These are phyloP conservation scores for Gymnoscopelus microlampas DNA, from an alignment of 2,797 vertebrate species.

Conservation along the genomic window DNA sequence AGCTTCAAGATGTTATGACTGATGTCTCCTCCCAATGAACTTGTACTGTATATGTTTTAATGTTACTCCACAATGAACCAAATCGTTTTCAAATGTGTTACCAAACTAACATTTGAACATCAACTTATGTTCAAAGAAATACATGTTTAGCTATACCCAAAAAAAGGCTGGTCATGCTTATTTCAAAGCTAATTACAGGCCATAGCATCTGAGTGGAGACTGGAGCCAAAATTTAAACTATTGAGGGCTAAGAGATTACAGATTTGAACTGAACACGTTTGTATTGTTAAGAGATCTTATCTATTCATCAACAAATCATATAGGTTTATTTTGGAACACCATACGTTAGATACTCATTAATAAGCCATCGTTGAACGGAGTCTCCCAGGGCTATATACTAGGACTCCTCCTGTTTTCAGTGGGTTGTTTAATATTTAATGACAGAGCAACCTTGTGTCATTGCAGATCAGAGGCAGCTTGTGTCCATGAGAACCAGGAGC, in stretches of 20 bases:
- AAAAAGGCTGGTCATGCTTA: not conserved
- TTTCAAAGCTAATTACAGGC: not conserved
- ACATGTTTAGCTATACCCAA: not conserved
- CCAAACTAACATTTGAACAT: no score
- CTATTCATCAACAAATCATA: not conserved
- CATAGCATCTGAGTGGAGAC: not conserved
- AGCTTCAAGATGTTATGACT: no score
- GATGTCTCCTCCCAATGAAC: no score
- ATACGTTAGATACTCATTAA: not conserved
- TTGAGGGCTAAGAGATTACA: not conserved
- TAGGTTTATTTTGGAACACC: not conserved
- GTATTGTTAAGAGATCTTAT: not conserved
- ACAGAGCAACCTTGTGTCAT: conserved; percentile 28
- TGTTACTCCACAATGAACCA: no score
- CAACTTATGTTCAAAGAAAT: no score
- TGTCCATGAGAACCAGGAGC: conserved; percentile 36
- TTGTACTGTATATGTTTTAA: no score
- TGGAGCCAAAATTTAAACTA: not conserved
- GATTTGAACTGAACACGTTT: not conserved
- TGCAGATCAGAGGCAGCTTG: conserved; percentile 50
- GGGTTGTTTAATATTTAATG: no score
- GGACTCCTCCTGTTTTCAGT: not conserved
- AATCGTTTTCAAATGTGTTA: no score
- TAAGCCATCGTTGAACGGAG: no score
- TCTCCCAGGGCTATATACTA: no score